phyloP scores from a whole-genome alignment of 2,113 vertebrate species.

The Oryzias celebensis region DNA sequence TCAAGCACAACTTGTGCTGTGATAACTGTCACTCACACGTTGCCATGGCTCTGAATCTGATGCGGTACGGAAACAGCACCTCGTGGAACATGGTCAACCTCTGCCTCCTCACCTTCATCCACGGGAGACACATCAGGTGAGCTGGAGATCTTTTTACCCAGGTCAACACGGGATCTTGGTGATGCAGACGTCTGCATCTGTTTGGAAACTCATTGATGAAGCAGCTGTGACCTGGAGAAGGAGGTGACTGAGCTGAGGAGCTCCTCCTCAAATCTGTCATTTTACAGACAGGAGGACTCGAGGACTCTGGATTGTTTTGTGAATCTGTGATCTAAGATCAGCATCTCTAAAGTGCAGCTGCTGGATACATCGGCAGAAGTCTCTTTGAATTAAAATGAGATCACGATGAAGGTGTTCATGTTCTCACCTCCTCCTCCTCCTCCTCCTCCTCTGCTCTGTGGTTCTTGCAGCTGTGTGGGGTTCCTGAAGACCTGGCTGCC shows the following conservation, averaged over 20 bases:
- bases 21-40: slow-evolving; percentile 99
- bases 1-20: slow-evolving; percentile 96
- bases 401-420: no score
- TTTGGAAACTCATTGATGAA: no score
- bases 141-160: not conserved
- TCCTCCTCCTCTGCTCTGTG: not conserved
- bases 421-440: slow-evolving; percentile 7
- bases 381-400: no score
- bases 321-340: no score
- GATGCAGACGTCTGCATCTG: not conserved
- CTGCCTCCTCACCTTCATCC: slow-evolving; percentile 86
- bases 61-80: slow-evolving; percentile 93
- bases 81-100: slow-evolving; percentile 98
- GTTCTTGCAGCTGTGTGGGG: slow-evolving; percentile 79
- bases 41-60: slow-evolving; percentile 94
- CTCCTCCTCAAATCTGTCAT: not conserved
- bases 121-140: slow-evolving; percentile 92
- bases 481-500: slow-evolving; percentile 99
- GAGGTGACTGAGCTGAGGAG: no score
- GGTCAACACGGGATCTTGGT: no score
- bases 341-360: no score
- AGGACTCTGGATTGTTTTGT: no score
- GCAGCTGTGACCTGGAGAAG: no score
- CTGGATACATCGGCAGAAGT: no score
- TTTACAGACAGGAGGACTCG: no score